Conservation (phyloP, 30 jellyfish, hydroid and myxozoan species). For the Hydractinia symbiolongicarpus region DNA sequence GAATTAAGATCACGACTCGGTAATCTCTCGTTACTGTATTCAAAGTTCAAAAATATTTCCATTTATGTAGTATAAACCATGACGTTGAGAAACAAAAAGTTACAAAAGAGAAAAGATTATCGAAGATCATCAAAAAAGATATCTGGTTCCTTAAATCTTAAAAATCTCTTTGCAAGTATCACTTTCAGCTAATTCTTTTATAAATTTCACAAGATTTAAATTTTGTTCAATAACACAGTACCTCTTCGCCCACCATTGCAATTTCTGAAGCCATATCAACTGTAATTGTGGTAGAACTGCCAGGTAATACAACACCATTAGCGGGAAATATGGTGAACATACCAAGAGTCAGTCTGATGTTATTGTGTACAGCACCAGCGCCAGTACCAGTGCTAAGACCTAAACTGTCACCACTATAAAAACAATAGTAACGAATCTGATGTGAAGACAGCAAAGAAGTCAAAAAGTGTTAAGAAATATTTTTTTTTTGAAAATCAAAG, state of each 20-base stretch:
- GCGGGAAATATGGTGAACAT: slow-evolving; percentile 84
- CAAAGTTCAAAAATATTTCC: no score
- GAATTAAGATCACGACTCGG: neutral
- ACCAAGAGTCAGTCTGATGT: slow-evolving; percentile 65
- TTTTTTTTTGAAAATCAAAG: no score
- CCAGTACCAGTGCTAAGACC: slow-evolving; percentile 42
- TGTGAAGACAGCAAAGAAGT: no score
- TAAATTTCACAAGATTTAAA: neutral
- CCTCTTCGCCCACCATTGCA: slow-evolving; percentile 67
- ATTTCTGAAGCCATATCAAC: slow-evolving; percentile 85
- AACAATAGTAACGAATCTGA: neutral
- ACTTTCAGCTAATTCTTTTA: neutral
- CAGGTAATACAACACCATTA: slow-evolving; percentile 67
- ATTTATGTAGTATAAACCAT: no score
- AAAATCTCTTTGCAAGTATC: neutral
- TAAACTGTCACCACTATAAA: neutral
- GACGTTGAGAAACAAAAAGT: no score
- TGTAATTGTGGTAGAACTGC: slow-evolving; percentile 54
- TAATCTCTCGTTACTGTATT: neutral
- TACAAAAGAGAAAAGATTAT: no score
- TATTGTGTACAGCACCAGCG: slow-evolving; percentile 53
- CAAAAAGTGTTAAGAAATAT: no score
- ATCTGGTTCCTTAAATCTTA: neutral
- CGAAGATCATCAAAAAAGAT: no score
- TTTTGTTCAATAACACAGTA: neutral